Base-by-base conservation (phyloP, 2,797 vertebrate species). In the Spinibarbus caldwelli region DNA sequence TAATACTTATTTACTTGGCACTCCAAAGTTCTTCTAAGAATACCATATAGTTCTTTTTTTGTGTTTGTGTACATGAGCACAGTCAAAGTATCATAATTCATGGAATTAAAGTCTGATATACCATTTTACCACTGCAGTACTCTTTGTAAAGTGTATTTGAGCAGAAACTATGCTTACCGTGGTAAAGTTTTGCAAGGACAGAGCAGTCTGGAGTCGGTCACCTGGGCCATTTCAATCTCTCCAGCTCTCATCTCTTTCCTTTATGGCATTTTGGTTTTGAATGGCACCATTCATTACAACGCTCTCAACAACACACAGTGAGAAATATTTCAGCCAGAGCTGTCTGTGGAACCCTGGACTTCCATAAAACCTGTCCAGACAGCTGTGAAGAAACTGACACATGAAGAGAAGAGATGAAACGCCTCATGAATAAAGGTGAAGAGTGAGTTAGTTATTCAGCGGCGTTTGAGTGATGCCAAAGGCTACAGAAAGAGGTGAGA, bases 371-470 rank as follows among this genome's bases (percentile, higher is more conserved):
- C 87, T 88, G 85, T 84, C 85, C 87, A 88, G 89, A 88, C 87
- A 89, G 89, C 89, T 88, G 89, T 89, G 89, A 87, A 89, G 78
- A 80, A 88, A 77, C 78, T 87, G 87, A 87, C 87, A 88, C 86
- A 52, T 86, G 86, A 87, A 87, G 76, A 76, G 36, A 57, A 57
- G 59, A 84, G 87, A 86, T 88, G 87, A 88, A 89, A 88, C 80
- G 73, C 23, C 80, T 89, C 84, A 85, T 89, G 88, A 89, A 88
- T 81, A 82, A 86, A 87, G 85, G 80, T 86, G 83, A 88, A 72
- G 84, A 78, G 54, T 41, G 78, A 86, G 84, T 87, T 86, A 85
- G 78, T 82, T 47, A 87, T 87, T 88, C 86, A 87, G 82, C 54
- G 57, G 75, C 19, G 62, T 83, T 59, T 66, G 79, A 79, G 76